Evolutionary conservation across 2,888 invertebrate genomes (phyloP), one percentile per base, ranked within the genome.

Genomic region (Drosophila quinaria): DNA sequence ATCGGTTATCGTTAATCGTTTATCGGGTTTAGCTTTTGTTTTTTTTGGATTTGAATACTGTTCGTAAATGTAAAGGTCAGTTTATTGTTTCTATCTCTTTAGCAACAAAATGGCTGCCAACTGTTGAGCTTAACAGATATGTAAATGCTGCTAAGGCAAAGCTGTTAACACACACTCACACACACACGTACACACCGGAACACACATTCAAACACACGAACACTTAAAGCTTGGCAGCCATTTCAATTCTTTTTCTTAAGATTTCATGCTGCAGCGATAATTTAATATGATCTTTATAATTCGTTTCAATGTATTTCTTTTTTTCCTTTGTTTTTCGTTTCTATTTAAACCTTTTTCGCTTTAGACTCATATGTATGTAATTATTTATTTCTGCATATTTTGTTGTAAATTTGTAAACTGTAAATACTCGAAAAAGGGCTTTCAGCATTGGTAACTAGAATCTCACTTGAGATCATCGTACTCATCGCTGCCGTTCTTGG

Each of bases 401-500:
- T 71, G 4, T 84, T 82, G 89, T 89, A 90, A 90, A 90, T 87
- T 87, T 87, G 89, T 87, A 86, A 78, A 88, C 85, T 91, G 90
- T 91, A 91, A 90, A 91, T 85, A 77, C 87, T 89, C 88, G 78
- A 90, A 90, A 90, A 90, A 78, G 79, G 72, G 61, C 77, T 61
- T 79, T 78, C 72, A 72, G 85, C 78, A 73, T 75, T 56, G 58
- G 50, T 22, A 33, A 33, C 50, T 19, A 29, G 29, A 29, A 46
- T 13, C 29, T 25, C 22, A 93, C 81, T 93, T 92, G 46, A 93
- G 89, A 79, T 93, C 92, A 75, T 92, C 92, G 72, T 92, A 92
- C 78, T 91, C 92, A 85, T 92, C 92, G 74, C 92, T 91, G 78
- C 92, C 91, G 75, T 92, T 92, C 78, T 92, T 92, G 31, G 91